A percentile compares a stretch with the other conserved stretches of the same genome.
Conservation (phyloP, 2,113 vertebrate genomes). For the Rostratula benghalensis region DNA sequence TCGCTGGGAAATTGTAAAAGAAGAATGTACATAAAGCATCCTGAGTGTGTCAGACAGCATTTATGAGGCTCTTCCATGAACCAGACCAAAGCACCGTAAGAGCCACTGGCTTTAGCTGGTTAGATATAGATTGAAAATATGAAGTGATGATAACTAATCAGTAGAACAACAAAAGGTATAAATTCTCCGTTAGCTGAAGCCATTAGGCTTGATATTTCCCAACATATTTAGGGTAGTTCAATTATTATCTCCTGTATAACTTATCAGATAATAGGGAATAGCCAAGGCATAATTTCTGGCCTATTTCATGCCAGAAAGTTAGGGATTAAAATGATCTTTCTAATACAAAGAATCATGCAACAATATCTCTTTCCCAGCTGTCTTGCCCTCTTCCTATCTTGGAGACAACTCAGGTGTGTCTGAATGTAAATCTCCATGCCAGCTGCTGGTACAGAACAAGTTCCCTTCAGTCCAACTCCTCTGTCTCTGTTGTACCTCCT, state of each 20-base stretch:
- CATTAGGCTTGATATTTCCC: background rate
- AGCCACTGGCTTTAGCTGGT: background rate
- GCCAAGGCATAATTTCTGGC: background rate
- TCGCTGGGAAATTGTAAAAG: background rate
- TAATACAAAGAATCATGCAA: conserved; percentile 14
- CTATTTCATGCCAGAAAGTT: background rate
- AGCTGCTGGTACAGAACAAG: background rate
- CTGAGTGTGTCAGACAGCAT: background rate
- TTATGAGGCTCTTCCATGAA: background rate
- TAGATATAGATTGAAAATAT: background rate
- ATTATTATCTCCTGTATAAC: background rate
- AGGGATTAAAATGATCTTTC: conserved; percentile 21
- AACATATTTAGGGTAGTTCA: background rate
- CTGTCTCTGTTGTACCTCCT: background rate
- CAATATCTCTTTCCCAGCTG: background rate
- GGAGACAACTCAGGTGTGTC: background rate
- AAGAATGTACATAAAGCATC: background rate
- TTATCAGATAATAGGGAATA: background rate
- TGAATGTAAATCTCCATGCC: background rate
- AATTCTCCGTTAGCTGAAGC: background rate
- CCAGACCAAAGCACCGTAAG: background rate
- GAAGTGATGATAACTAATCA: background rate
- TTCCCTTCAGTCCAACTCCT: background rate
- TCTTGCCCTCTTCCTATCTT: background rate
- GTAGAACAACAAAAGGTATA: background rate